Evolutionary conservation across 92 coral and sea anemone species (phyloP).

Genomic region (Umimayanthus chanpuru): DNA sequence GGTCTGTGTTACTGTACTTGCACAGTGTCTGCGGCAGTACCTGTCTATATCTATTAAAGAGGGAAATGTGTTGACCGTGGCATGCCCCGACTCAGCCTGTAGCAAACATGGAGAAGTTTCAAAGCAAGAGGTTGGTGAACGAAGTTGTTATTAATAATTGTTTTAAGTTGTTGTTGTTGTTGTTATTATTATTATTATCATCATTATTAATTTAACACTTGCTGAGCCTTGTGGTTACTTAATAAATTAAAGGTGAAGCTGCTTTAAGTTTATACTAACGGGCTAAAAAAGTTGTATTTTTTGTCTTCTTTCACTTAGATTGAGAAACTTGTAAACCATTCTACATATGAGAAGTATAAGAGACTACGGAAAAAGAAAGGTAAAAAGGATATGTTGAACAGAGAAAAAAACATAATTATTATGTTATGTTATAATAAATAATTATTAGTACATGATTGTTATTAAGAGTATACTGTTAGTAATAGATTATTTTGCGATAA

Average conservation of each 20-base stretch:
- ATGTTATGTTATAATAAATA: too few species aligned
- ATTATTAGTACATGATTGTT: too few species aligned
- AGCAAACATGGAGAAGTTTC: conserved; percentile 53
- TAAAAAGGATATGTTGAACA: neutral
- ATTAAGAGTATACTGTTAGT: too few species aligned
- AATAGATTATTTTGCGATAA: too few species aligned
- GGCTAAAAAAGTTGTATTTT: neutral
- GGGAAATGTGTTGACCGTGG: conserved; percentile 67
- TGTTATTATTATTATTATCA: too few species aligned
- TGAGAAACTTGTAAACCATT: conserved; percentile 31
- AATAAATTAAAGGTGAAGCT: neutral
- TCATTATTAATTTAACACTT: too few species aligned
- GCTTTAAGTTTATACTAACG: neutral
- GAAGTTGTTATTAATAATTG: too few species aligned
- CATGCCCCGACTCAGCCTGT: conserved; percentile 80
- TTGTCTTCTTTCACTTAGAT: neutral
- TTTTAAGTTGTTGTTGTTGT: neutral
- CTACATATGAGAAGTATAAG: conserved; percentile 37
- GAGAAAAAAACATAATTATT: neutral
- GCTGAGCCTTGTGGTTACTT: too few species aligned
- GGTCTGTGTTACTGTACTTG: neutral
- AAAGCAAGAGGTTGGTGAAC: conserved; percentile 59
- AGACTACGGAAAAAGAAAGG: conserved; percentile 31
- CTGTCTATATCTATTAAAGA: conserved; percentile 59
- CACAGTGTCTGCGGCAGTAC: conserved; percentile 75